Conservation (phyloP, 2,797 vertebrate species). For the Channallabes apus region DNA sequence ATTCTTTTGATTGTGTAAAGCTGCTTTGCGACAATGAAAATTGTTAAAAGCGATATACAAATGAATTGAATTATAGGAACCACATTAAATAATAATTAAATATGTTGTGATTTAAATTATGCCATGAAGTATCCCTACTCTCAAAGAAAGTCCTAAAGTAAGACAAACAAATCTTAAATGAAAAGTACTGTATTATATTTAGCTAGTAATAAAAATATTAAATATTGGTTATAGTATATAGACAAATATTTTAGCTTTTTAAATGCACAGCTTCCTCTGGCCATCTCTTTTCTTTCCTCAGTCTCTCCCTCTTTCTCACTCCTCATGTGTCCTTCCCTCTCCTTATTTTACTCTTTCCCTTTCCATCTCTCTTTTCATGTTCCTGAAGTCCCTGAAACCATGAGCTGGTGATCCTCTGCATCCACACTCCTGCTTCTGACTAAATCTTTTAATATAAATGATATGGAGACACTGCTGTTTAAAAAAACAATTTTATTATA, state of each 20-base stretch:
- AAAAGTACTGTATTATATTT: neutral
- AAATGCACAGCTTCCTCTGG: neutral
- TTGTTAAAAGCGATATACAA: too few species aligned
- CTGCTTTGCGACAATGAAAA: too few species aligned
- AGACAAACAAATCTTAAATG: too few species aligned
- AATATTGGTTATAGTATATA: too few species aligned
- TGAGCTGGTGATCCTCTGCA: neutral
- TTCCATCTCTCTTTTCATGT: too few species aligned
- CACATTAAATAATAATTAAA: too few species aligned
- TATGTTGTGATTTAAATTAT: neutral
- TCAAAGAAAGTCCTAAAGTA: neutral
- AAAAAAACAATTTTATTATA: neutral
- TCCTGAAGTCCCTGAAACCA: too few species aligned
- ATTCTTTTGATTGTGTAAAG: too few species aligned
- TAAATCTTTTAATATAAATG: neutral
- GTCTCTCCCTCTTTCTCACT: neutral
- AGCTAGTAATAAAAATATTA: neutral
- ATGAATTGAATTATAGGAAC: too few species aligned
- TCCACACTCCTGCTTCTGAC: neutral
- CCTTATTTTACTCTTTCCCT: too few species aligned
- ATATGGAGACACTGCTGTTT: neutral
- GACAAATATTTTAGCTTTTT: neutral
- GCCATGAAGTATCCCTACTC: neutral
- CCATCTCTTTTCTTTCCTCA: too few species aligned
- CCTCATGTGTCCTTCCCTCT: neutral